Conservation (phyloP, 2,888 invertebrate species). For the Cryptosula pallasiana region DNA sequence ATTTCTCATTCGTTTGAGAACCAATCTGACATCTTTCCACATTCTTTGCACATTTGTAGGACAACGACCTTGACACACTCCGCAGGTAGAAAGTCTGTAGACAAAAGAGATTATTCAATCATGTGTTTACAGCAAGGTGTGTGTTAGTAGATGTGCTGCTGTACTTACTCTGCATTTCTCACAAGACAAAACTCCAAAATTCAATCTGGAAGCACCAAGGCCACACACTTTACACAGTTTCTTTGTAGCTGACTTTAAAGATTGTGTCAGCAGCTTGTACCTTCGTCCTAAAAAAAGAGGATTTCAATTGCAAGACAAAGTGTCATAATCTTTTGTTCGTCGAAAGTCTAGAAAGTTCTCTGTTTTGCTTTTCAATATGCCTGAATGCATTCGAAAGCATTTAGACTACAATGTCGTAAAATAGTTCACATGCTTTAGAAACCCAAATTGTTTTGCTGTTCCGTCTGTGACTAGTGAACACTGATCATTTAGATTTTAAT, state of each 20-base stretch:
- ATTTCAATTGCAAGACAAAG: neutral
- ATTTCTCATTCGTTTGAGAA: neutral
- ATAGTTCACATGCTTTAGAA: no score
- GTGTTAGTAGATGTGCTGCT: no score
- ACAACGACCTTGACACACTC: neutral
- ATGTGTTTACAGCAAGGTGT: no score
- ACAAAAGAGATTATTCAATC: no score
- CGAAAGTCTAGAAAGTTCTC: no score
- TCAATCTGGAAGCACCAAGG: neutral
- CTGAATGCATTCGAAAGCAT: no score
- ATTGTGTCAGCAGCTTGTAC: neutral
- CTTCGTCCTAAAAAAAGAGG: neutral
- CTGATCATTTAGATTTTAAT: no score
- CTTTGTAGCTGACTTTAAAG: neutral
- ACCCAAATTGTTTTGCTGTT: no score
- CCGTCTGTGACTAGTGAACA: no score
- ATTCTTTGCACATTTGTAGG: neutral
- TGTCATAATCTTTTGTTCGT: no score
- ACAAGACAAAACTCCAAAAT: neutral
- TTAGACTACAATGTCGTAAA: no score
- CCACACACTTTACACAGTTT: constrained; percentile 8
- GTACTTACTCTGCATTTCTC: neutral
- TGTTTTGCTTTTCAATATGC: no score
- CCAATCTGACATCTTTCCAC: neutral
- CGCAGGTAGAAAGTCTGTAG: neutral